Conservation (phyloP, 2,797 vertebrate genomes). For the Aldrovandia affinis region DNA sequence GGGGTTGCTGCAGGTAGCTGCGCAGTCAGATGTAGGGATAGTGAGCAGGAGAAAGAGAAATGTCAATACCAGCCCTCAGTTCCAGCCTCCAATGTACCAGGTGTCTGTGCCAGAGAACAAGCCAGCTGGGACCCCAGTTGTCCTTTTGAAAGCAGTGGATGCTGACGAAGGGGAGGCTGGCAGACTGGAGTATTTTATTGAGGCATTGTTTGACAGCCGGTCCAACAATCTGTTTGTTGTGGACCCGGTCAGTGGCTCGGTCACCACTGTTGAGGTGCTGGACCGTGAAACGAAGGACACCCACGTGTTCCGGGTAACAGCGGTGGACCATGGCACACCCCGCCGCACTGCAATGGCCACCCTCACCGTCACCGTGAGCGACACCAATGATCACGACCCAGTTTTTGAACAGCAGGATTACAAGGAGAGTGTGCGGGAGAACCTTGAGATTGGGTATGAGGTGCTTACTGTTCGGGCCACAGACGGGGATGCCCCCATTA, state of each 20-base stretch:
- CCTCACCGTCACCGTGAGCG: slow-evolving; percentile 84
- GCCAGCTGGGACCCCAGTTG: slow-evolving; percentile 81
- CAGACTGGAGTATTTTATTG: slow-evolving; percentile 84
- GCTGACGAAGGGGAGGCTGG: slow-evolving; percentile 87
- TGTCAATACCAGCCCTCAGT: slow-evolving; percentile 86
- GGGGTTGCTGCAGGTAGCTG: slow-evolving; percentile 56
- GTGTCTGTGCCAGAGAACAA: slow-evolving; percentile 88
- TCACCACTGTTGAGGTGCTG: slow-evolving; percentile 82
- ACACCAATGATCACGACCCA: slow-evolving; percentile 89
- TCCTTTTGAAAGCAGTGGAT: slow-evolving; percentile 81
- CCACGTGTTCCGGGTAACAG: slow-evolving; percentile 90
- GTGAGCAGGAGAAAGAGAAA: slow-evolving; percentile 79
- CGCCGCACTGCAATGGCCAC: slow-evolving; percentile 90
- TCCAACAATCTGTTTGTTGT: slow-evolving; percentile 86
- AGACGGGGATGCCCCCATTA: slow-evolving; percentile 85
- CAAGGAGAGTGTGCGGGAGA: slow-evolving; percentile 90
- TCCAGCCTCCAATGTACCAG: slow-evolving; percentile 95
- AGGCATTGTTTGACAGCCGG: slow-evolving; percentile 93
- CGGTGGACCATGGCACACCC: slow-evolving; percentile 81
- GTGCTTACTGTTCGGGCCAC: slow-evolving; percentile 93
- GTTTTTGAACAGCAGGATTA: slow-evolving; percentile 93
- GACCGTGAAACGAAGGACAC: slow-evolving; percentile 93
- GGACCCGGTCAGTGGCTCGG: slow-evolving; percentile 75
- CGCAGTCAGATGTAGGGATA: slow-evolving; percentile 61
- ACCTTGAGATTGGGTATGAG: slow-evolving; percentile 93